Conservation (phyloP, 2,113 vertebrate genomes). For the Gasterosteus nipponicus region DNA sequence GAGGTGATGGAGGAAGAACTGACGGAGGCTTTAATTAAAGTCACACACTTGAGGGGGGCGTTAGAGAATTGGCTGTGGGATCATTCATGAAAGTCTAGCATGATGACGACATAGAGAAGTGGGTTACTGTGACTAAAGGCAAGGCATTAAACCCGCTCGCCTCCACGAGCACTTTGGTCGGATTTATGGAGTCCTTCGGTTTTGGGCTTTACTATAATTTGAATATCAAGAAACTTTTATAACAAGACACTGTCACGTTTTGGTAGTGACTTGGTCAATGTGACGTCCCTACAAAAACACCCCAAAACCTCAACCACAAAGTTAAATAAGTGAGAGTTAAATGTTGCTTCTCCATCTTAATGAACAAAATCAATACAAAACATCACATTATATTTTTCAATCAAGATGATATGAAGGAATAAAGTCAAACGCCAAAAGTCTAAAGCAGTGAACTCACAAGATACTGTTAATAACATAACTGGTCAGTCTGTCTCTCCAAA, state of each 20-base stretch:
- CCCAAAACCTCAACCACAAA: no score
- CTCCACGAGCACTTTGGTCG: neutral
- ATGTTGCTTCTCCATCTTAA: neutral
- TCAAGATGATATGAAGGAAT: neutral
- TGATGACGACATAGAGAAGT: neutral
- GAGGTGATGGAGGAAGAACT: neutral
- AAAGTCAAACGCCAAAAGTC: neutral
- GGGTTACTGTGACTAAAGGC: neutral
- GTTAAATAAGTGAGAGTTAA: no score
- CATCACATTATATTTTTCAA: neutral
- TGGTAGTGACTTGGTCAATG: no score
- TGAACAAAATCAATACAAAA: neutral
- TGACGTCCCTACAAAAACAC: no score
- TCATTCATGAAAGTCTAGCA: conserved; percentile 3
- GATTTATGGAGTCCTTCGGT: neutral
- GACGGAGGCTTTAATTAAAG: neutral
- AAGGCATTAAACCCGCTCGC: neutral
- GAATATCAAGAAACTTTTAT: no score
- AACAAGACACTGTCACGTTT: no score
- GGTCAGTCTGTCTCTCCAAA: neutral
- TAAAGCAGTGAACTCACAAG: neutral
- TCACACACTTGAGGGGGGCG: conserved; percentile 1
- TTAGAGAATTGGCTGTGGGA: conserved; percentile 3
- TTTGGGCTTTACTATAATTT: neutral
- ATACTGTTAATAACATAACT: neutral